Evolutionary conservation across 2,888 invertebrate species (phyloP), one percentile per base, ranked within the genome.

Genomic region (Erpobdella octoculata): DNA sequence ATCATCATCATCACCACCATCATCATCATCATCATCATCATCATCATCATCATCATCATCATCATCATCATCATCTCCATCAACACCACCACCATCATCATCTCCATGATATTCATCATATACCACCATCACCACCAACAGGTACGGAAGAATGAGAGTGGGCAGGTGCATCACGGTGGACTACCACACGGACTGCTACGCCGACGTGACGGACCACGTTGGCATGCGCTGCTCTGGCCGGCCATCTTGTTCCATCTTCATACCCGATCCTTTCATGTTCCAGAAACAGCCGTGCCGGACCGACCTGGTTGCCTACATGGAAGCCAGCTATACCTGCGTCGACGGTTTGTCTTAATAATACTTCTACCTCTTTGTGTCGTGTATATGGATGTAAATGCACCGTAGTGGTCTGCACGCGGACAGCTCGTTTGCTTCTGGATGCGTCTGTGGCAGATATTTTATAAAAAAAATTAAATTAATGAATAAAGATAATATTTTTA

Each of bases 231-330:
- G 75, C 46, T 75, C 75, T 0, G 75, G 75, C 12, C 41, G 71
- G 33, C 61, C 46, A 58, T 21, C 62, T n/a, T 75, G 75, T 41
- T n/a, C 41, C 69, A 65, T 75, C 65, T 61, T 36, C 25, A 59
- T 75, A 8, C 75, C 75, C 8, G 75, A 75, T 62, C 65, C 71
- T 3, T 68, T 70, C n/a, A 72, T 75, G 21, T 73, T 74, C 61
- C 38, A 69, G 28, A 71, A 74, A 18, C 75, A 74, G 61, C 75
- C 75, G 18, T 75, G 75, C 58, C 67, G 75, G 36, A 72, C 71
- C 58, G 75, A 75, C 65, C 72, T 75, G 36, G 71, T 74, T 33
- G 73, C 73, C 25, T 72, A 75, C 71, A 71, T 75, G 69, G 71
- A 72, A 33, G 73, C 71, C 66, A 72, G 71, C 37, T 75, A 74